Evolutionary conservation across 2,888 invertebrate genomes (phyloP).

Genomic region (Tiliacea aurago): DNA sequence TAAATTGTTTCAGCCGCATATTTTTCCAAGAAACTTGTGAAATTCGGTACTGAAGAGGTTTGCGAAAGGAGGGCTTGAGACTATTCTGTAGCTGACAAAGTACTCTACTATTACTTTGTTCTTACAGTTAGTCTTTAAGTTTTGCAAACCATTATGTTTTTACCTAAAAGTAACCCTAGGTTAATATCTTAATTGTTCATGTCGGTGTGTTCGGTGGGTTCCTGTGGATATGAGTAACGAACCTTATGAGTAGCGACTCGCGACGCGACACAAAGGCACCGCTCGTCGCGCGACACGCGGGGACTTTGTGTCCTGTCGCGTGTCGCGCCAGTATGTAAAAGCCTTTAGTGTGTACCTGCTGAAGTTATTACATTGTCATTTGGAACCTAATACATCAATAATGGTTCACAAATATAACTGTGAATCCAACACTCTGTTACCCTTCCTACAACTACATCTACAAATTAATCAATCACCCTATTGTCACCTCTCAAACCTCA

Average conservation of each 20-base stretch:
- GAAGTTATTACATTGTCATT: background rate
- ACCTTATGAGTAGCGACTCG: too few relatives aligned
- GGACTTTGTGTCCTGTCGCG: too few relatives aligned
- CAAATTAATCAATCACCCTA: slow-evolving; percentile 19
- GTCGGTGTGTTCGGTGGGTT: background rate
- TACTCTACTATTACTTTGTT: slow-evolving; percentile 18
- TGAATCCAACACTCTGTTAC: background rate
- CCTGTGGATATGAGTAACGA: background rate
- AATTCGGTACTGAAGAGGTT: slow-evolving; percentile 14
- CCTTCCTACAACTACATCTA: background rate
- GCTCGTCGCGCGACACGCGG: too few relatives aligned
- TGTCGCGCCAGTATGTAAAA: too few relatives aligned
- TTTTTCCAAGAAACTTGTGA: slow-evolving; percentile 28
- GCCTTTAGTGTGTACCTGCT: too few relatives aligned
- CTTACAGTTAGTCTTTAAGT: background rate
- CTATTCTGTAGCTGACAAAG: slow-evolving; percentile 6
- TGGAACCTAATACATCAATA: background rate
- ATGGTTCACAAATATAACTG: background rate
- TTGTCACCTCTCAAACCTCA: slow-evolving; percentile 39
- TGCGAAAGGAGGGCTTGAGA: background rate
- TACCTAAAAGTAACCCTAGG: background rate
- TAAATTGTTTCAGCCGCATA: slow-evolving; percentile 36
- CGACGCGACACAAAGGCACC: too few relatives aligned
- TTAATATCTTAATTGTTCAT: background rate
- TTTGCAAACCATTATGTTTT: background rate